Conservation (phyloP, 2,113 vertebrate species). For the Sebastes fasciatus region DNA sequence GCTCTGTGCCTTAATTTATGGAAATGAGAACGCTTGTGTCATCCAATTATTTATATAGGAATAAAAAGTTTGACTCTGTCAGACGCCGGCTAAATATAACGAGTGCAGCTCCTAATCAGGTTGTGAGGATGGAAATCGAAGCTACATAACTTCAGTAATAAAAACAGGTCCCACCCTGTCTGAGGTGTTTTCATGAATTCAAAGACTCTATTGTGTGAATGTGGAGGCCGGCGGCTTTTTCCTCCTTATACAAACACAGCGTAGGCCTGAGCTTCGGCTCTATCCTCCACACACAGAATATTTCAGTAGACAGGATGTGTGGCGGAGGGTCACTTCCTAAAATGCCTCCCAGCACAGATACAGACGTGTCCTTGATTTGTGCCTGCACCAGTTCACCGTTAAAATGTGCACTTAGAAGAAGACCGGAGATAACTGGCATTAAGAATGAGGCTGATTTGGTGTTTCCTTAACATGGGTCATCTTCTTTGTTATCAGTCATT, state of each 20-base stretch:
- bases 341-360: conserved; percentile 26
- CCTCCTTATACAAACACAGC: conserved; percentile 62
- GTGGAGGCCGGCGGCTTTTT: conserved; percentile 48
- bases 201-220: conserved; percentile 69
- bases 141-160: conserved; percentile 24
- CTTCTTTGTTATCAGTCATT: neutral
- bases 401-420: neutral
- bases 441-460: neutral
- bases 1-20: conserved; percentile 24
- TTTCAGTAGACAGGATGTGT: conserved; percentile 52
- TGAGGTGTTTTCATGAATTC: conserved; percentile 43
- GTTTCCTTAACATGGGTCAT: too few relatives aligned
- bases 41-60: conserved; percentile 29
- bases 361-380: conserved; percentile 39
- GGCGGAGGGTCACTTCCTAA: conserved; percentile 48
- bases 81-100: conserved; percentile 17
- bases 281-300: conserved; percentile 36
- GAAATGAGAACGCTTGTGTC: conserved; percentile 25
- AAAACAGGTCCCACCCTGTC: conserved; percentile 54
- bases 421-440: neutral
- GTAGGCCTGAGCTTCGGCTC: neutral
- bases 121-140: conserved; percentile 33
- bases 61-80: conserved; percentile 6
- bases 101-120: conserved; percentile 23
- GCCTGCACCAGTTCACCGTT: conserved; percentile 14